phyloP scores from a whole-genome alignment of 2,888 invertebrate species.

The Keiferia lycopersicella region DNA sequence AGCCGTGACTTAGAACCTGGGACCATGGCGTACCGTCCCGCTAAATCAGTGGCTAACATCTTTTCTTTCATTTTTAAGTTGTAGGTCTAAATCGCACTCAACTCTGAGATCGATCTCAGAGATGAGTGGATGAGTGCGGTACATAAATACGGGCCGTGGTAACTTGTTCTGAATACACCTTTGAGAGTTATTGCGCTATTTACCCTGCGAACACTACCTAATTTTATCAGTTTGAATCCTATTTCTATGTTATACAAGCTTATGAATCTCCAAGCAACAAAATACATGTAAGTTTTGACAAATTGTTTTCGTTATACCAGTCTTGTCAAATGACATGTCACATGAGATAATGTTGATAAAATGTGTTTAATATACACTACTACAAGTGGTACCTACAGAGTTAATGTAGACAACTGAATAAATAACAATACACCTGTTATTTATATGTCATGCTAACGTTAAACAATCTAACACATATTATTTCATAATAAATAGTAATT shows the following conservation, averaged over 20 bases:
- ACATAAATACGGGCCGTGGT: too few relatives aligned
- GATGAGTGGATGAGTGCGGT: too few relatives aligned
- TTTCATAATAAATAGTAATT: background rate
- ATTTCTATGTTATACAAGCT: background rate
- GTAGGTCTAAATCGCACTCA: too few relatives aligned
- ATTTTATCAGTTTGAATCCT: background rate
- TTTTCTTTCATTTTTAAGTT: too few relatives aligned
- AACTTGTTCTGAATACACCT: too few relatives aligned
- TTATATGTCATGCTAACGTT: constrained; percentile 50
- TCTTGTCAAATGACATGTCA: constrained; percentile 25
- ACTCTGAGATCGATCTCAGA: too few relatives aligned
- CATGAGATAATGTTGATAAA: constrained; percentile 33
- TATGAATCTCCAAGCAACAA: too few relatives aligned
- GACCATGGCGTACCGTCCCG: too few relatives aligned
- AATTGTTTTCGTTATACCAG: background rate
- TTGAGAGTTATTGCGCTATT: background rate
- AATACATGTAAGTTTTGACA: background rate
- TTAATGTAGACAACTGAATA: constrained; percentile 23
- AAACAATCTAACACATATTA: constrained; percentile 44
- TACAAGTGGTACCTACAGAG: constrained; percentile 24
- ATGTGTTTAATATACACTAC: too few relatives aligned
- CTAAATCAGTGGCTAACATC: too few relatives aligned
- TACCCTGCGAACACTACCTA: too few relatives aligned
- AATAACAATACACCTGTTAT: constrained; percentile 34
- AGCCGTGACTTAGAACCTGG: too few relatives aligned